Percentiles rank a stretch among this genome's conserved stretches.
Evolutionary conservation across 1,140 invertebrate genomes (phyloP).

Genomic region (Drosophila sucinea): DNA sequence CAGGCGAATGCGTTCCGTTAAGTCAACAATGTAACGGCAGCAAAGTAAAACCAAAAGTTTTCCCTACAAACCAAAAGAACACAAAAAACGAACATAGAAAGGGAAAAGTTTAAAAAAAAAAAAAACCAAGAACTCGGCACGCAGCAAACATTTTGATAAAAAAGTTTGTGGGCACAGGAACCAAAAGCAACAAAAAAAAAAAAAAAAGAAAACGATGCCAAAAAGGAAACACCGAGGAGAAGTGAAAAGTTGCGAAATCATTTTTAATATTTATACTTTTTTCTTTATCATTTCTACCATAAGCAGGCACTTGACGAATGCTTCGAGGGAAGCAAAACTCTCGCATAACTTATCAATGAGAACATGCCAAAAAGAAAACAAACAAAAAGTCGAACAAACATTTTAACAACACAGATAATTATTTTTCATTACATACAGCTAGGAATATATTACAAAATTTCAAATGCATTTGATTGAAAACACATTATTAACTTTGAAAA

Average conservation of each 20-base stretch:
- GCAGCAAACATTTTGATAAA: constrained; percentile 49
- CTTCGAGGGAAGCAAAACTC: constrained; percentile 20
- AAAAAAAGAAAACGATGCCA: constrained; percentile 21
- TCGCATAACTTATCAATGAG: constrained; percentile 17
- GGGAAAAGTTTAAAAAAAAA: constrained; percentile 50
- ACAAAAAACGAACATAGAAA: constrained; percentile 26
- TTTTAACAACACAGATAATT: background rate
- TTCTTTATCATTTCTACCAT: constrained; percentile 36
- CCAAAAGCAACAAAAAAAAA: constrained; percentile 8
- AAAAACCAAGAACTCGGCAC: constrained; percentile 21
- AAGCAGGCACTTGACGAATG: constrained; percentile 32
- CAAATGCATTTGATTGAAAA: too few species aligned
- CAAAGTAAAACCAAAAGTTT: constrained; percentile 54
- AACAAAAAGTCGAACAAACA: constrained; percentile 12
- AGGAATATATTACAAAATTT: too few species aligned
- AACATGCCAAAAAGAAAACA: constrained; percentile 1
- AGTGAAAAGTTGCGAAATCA: constrained; percentile 64
- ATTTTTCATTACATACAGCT: too few species aligned
- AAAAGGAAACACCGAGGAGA: constrained; percentile 12
- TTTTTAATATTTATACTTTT: constrained; percentile 48
- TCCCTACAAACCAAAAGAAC: constrained; percentile 44
- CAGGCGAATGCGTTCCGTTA: constrained; percentile 50
- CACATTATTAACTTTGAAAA: too few species aligned
- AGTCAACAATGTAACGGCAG: constrained; percentile 59
- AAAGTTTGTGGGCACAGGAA: constrained; percentile 44